A percentile compares a stretch with the other conserved stretches of the same genome.
These are phyloP conservation scores for Penelope pileata DNA, from an alignment of 2,113 vertebrate species.

Conservation along the genomic window DNA sequence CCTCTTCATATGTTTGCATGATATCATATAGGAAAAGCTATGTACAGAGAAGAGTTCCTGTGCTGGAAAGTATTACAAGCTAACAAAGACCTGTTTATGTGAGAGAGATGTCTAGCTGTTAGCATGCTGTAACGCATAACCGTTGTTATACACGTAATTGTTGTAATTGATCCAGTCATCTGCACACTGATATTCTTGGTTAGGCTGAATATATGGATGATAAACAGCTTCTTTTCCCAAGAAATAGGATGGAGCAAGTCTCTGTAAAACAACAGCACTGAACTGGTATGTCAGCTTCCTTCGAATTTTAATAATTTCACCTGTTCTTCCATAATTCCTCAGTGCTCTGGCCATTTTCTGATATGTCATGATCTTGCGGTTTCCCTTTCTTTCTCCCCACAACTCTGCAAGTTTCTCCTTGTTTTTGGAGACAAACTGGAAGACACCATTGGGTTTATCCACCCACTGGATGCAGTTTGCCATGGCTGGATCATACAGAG, in stretches of 20 bases:
- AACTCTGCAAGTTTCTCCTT: slow-evolving; percentile 95
- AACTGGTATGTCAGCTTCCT: slow-evolving; percentile 97
- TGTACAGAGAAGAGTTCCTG: not conserved
- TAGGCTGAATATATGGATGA: slow-evolving; percentile 65
- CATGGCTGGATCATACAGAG: slow-evolving; percentile 89
- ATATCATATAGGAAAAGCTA: not conserved
- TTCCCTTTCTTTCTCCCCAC: slow-evolving; percentile 96
- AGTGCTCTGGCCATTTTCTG: slow-evolving; percentile 98
- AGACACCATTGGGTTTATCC: slow-evolving; percentile 87
- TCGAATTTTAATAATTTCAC: slow-evolving; percentile 93
- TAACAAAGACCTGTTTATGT: not conserved
- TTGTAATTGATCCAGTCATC: slow-evolving; percentile 78
- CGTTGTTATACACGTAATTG: slow-evolving; percentile 77
- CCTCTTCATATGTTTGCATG: not conserved
- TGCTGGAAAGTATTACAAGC: not conserved
- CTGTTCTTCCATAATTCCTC: slow-evolving; percentile 94
- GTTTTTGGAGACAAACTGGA: slow-evolving; percentile 97
- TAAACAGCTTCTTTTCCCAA: slow-evolving; percentile 73
- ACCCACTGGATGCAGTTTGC: slow-evolving; percentile 95
- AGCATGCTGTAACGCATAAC: slow-evolving; percentile 72
- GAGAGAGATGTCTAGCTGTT: slow-evolving; percentile 19
- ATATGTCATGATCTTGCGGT: slow-evolving; percentile 97
- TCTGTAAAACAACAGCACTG: slow-evolving; percentile 88
- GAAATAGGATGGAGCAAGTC: slow-evolving; percentile 76
- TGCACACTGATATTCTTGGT: slow-evolving; percentile 75